These are phyloP conservation scores for Malacoctenus gilli DNA, from an alignment of 2,797 vertebrate genomes.

Conservation along the genomic window DNA sequence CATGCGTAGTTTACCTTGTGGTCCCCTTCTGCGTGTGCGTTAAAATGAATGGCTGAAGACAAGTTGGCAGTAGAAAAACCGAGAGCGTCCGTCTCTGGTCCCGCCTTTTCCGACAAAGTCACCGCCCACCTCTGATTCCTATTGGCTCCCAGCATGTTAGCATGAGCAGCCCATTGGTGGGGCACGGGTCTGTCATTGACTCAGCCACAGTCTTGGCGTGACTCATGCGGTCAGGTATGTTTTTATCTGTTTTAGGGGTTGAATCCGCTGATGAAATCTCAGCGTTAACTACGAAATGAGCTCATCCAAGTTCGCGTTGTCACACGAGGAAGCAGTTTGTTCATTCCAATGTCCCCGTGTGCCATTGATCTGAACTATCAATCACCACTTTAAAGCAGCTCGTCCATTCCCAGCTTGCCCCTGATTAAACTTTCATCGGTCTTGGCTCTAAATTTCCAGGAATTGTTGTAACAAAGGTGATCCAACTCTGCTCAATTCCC, in stretches of 20 bases:
- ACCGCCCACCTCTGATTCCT: background rate
- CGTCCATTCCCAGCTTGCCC: no score
- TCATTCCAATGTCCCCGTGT: no score
- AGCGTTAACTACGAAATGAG: background rate
- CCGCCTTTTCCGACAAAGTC: conserved; percentile 1
- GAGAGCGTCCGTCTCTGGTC: background rate
- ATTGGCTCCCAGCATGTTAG: conserved; percentile 25
- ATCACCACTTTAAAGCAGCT: no score
- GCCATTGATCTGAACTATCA: no score
- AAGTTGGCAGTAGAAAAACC: background rate
- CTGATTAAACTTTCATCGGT: no score
- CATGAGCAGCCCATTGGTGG: conserved; percentile 26
- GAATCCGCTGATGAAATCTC: conserved; percentile 5
- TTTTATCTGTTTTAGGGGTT: conserved; percentile 8
- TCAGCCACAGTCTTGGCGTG: conserved; percentile 16
- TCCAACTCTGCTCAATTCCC: no score
- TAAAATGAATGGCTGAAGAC: conserved; percentile 11
- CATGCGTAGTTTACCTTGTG: conserved; percentile 14
- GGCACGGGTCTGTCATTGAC: background rate
- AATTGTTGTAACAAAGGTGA: no score
- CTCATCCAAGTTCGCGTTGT: no score
- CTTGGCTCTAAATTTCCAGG: no score
- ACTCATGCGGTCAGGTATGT: conserved; percentile 22
- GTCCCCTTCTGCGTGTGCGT: conserved; percentile 1
- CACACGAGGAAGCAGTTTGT: no score